A percentile compares a stretch with the other conserved stretches of the same genome.
Conservation (phyloP, 2,113 vertebrate genomes). For the Podarcis muralis region DNA sequence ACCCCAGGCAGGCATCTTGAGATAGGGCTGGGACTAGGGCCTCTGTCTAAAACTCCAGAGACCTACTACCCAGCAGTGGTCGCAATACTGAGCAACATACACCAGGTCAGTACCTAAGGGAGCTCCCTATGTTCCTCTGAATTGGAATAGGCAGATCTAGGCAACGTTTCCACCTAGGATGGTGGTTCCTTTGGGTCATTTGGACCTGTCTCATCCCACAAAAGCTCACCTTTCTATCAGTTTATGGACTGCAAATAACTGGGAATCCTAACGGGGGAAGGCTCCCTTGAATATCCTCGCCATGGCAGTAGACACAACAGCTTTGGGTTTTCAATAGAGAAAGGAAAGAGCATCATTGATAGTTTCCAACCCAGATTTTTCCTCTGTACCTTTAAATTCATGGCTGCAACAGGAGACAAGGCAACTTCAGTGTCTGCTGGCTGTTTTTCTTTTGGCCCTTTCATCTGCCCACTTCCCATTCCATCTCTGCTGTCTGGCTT, state of each 20-base stretch:
- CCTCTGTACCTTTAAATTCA: not conserved
- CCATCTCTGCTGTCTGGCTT: not conserved
- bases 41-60: too few relatives aligned
- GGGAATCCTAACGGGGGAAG: not conserved
- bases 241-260: not conserved
- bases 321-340: not conserved
- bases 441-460: not conserved
- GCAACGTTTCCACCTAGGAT: not conserved
- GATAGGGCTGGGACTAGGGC: too few relatives aligned
- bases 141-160: not conserved
- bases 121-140: not conserved
- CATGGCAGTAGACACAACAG: too few relatives aligned
- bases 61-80: too few relatives aligned
- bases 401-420: too few relatives aligned
- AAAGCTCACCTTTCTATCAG: not conserved
- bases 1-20: too few relatives aligned
- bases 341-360: not conserved
- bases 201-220: not conserved
- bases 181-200: not conserved
- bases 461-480: not conserved
- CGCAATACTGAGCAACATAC: too few relatives aligned
- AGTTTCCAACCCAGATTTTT: not conserved
- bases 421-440: not conserved
- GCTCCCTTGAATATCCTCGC: not conserved
- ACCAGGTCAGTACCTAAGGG: too few relatives aligned